These are phyloP conservation scores for Lasius platythorax DNA, from an alignment of 2,888 invertebrate species.

Conservation along the genomic window DNA sequence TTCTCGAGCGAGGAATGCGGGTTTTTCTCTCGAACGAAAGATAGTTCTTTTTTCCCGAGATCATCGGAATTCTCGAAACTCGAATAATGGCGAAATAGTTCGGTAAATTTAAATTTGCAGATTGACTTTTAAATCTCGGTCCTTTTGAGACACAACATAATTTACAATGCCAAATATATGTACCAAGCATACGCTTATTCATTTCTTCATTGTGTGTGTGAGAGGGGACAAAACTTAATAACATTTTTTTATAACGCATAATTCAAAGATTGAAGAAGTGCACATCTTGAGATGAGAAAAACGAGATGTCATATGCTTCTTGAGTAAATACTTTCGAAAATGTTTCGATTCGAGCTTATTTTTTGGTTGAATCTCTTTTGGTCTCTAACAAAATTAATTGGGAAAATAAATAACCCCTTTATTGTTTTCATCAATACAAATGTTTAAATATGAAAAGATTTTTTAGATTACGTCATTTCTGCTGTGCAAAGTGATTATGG, in stretches of 20 bases:
- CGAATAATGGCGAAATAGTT: constrained; percentile 3
- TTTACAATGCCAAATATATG: neutral
- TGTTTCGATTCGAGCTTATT: neutral
- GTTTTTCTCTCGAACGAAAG: constrained; percentile 3
- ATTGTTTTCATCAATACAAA: neutral
- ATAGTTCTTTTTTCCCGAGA: neutral
- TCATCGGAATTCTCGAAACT: constrained; percentile 29
- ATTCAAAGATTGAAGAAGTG: neutral
- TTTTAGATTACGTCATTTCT: neutral
- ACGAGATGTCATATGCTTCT: too few relatives aligned
- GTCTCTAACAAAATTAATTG: neutral
- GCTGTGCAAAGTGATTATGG: constrained; percentile 51
- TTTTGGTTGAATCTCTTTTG: neutral
- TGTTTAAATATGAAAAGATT: neutral
- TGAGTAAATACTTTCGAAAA: neutral
- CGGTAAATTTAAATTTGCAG: neutral
- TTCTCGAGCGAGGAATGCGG: neutral
- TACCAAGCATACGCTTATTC: neutral
- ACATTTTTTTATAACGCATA: neutral
- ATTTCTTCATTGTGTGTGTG: neutral
- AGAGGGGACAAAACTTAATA: neutral
- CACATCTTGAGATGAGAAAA: too few relatives aligned
- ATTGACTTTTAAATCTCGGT: constrained; percentile 5
- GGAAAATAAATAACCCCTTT: neutral
- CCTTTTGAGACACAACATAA: neutral